Evolutionary conservation across 2,888 invertebrate species (phyloP).

Genomic region (Andrena bicolor): DNA sequence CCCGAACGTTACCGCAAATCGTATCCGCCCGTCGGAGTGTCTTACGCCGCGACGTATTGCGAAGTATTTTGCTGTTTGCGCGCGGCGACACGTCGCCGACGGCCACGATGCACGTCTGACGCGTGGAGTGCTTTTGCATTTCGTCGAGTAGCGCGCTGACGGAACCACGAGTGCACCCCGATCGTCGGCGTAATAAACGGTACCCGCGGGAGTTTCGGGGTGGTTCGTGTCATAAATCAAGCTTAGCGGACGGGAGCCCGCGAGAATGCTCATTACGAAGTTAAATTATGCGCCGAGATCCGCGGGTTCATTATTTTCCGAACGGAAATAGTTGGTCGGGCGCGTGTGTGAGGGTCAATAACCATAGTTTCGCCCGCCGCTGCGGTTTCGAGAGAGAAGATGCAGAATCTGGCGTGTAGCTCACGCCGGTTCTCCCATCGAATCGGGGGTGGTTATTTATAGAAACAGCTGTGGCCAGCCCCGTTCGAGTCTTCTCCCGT

Average conservation of each 20-base stretch:
- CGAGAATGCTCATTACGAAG: slow-evolving; percentile 43
- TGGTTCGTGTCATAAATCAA: slow-evolving; percentile 21
- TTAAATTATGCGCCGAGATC: slow-evolving; percentile 63
- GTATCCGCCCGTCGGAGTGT: slow-evolving; percentile 44
- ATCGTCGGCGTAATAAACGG: slow-evolving; percentile 3
- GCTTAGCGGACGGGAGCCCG: slow-evolving; percentile 13
- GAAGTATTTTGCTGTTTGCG: not conserved
- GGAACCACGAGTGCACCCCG: not conserved
- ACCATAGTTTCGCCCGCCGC: slow-evolving; percentile 75
- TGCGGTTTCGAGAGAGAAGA: slow-evolving; percentile 72
- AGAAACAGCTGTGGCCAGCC: slow-evolving; percentile 82
- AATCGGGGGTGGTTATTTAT: slow-evolving; percentile 80
- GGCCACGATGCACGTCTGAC: not conserved
- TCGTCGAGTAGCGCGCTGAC: not conserved
- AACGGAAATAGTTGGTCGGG: slow-evolving; percentile 74
- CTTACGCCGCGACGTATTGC: slow-evolving; percentile 29
- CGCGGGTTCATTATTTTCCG: slow-evolving; percentile 58
- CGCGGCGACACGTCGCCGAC: not conserved
- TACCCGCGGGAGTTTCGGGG: slow-evolving; percentile 1
- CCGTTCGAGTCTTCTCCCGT: slow-evolving; percentile 69
- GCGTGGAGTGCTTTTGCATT: not conserved
- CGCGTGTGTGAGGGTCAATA: slow-evolving; percentile 78
- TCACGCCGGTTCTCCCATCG: slow-evolving; percentile 80
- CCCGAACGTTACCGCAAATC: slow-evolving; percentile 56
- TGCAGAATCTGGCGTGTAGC: slow-evolving; percentile 72